phyloP scores from a whole-genome alignment of 2,888 invertebrate genomes.

The Macaria notata region DNA sequence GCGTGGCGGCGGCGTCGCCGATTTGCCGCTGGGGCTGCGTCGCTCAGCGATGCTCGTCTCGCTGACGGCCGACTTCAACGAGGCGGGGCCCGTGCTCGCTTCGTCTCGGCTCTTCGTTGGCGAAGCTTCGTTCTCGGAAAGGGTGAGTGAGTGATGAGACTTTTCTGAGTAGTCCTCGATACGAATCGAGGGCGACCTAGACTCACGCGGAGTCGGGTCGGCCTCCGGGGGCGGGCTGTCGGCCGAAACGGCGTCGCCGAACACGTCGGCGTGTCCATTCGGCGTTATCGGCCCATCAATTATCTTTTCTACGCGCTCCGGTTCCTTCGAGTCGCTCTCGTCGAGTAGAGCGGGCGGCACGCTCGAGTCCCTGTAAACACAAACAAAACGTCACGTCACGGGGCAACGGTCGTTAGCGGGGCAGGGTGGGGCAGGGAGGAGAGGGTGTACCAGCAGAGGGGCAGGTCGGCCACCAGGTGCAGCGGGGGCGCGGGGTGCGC shows the following conservation, averaged over 20 bases:
- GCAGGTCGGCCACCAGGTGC: slow-evolving; percentile 65
- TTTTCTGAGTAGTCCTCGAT: slow-evolving; percentile 67
- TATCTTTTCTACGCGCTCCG: slow-evolving; percentile 8
- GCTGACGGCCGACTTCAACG: slow-evolving; percentile 21
- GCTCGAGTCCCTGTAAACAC: slow-evolving; percentile 69
- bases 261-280: slow-evolving; percentile 44
- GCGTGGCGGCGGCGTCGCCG: slow-evolving; percentile 25
- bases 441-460: slow-evolving; percentile 64
- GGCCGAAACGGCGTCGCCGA: slow-evolving; percentile 32
- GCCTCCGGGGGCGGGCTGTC: slow-evolving; percentile 20
- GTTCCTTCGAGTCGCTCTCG: slow-evolving; percentile 30
- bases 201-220: slow-evolving; percentile 10
- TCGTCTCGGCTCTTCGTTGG: slow-evolving; percentile 32
- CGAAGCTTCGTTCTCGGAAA: slow-evolving; percentile 33
- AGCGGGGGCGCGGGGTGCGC: slow-evolving; percentile 55
- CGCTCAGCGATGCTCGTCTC: slow-evolving; percentile 9
- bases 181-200: slow-evolving; percentile 61
- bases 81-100: slow-evolving; percentile 15
- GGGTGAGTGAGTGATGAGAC: slow-evolving; percentile 44
- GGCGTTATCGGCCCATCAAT: neutral
- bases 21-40: slow-evolving; percentile 43
- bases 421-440: slow-evolving; percentile 24
- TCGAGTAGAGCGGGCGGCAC: slow-evolving; percentile 51
- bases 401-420: slow-evolving; percentile 14
- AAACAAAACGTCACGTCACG: slow-evolving; percentile 32